Conservation (phyloP, 2,888 invertebrate genomes). For the Rugalucina vietnamica region DNA sequence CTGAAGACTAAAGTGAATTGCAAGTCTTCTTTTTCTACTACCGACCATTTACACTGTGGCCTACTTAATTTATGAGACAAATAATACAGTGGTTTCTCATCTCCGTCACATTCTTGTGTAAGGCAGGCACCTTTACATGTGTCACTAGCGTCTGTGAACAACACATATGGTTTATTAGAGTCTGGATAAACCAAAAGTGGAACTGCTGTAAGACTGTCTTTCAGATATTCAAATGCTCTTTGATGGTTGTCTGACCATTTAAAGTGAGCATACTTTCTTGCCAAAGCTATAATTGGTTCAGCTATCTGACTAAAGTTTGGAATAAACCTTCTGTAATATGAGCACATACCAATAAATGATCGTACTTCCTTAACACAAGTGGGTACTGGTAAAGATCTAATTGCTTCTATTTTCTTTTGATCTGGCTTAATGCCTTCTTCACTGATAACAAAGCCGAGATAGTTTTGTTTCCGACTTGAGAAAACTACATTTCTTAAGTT, state of each 20-base stretch:
- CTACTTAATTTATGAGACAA: conserved; percentile 20
- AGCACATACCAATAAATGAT: no score
- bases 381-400: neutral
- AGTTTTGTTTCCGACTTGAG: conserved; percentile 43
- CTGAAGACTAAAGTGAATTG: neutral
- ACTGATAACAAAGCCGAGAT: conserved; percentile 39
- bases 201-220: conserved; percentile 43
- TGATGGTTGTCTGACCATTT: conserved; percentile 33
- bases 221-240: conserved; percentile 45
- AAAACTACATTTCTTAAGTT: conserved; percentile 46
- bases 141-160: conserved; percentile 46
- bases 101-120: conserved; percentile 2
- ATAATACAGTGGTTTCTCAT: neutral
- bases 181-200: conserved; percentile 48
- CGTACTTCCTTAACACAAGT: no score
- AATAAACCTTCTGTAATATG: neutral
- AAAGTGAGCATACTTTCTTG: conserved; percentile 36
- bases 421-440: conserved; percentile 42
- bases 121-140: conserved; percentile 1
- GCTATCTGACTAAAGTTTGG: conserved; percentile 25
- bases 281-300: conserved; percentile 30
- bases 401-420: conserved; percentile 13
- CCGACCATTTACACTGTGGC: conserved; percentile 13
- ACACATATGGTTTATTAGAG: conserved; percentile 23
- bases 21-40: conserved; percentile 23